Evolutionary conservation across 2,797 vertebrate genomes (phyloP), one percentile per base, ranked within the genome.

Genomic region (Gallinago nigripennis): DNA sequence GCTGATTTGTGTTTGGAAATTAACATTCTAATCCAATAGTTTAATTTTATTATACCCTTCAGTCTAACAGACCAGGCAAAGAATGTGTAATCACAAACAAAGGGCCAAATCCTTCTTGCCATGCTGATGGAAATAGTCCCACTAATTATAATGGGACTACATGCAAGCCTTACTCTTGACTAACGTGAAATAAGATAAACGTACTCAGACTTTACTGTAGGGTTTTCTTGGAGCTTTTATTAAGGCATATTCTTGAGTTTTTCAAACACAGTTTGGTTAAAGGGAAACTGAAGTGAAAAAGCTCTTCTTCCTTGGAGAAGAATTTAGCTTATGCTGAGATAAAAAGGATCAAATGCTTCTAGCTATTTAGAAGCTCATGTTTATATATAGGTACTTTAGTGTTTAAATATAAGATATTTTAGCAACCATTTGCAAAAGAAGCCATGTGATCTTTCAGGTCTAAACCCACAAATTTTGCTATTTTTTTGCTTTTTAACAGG

Each of bases 41-140:
- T 98, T 97, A 97, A 98, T 97, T 97, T 97, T 97, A 97, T 97
- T 97, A 97, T 96, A 95, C 82, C 71, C 90, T 95, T 97, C 95
- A 95, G 92, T 89, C 82, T 96, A 96, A 95, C 87, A 96, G 94
- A 90, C 92, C 91, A 96, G 88, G 95, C 91, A 97, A 80, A 90
- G 95, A 96, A 96, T 24, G 80, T 91, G 87, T 87, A 96, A 97
- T 97, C 96, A 97, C 68, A 94, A 97, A 92, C 83, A 82, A 91
- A 94, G 76, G 96, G 95, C 95, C 95, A 96, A 96, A 96, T 95
- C 88, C 86, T 95, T 68, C 91, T 81, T 95, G 88, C 93, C 90
- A 82, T 92, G 85, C 81, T 95, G 95, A 94, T 85, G 81, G 95
- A 88, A 94, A 83, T 46, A 96, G 83, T 95, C 91, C 94, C 81